phyloP scores from a whole-genome alignment of 1,140 invertebrate species.

The Samia ricini region DNA sequence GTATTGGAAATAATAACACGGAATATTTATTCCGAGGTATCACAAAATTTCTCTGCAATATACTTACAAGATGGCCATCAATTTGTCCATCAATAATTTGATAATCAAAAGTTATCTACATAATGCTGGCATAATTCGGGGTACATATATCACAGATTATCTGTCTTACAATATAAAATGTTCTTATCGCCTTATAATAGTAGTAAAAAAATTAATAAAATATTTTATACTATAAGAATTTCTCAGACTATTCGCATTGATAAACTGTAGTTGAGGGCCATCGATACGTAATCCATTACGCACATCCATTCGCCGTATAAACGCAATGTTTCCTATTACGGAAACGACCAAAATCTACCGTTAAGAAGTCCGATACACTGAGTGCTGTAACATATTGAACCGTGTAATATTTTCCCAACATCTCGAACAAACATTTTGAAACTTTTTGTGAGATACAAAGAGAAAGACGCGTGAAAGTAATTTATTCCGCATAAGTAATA shows the following conservation, averaged over 20 bases:
- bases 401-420: constrained; percentile 25
- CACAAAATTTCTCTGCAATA: too few relatives aligned
- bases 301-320: neutral
- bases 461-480: constrained; percentile 22
- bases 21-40: too few relatives aligned
- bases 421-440: constrained; percentile 22
- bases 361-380: constrained; percentile 18
- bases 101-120: too few relatives aligned
- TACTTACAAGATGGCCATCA: too few relatives aligned
- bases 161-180: too few relatives aligned
- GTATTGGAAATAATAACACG: too few relatives aligned
- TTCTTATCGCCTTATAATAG: too few relatives aligned
- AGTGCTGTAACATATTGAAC: constrained; percentile 29
- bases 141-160: too few relatives aligned
- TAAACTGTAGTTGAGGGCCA: neutral
- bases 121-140: too few relatives aligned
- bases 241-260: neutral
- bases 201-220: neutral
- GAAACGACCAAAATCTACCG: constrained; percentile 3
- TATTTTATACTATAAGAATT: neutral
- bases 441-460: constrained; percentile 24
- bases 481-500: constrained; percentile 33
- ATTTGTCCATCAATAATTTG: too few relatives aligned
- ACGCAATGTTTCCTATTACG: neutral
- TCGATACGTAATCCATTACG: neutral